Base-by-base conservation (phyloP, 2,113 vertebrate species). In the Burhinus oedicnemus region DNA sequence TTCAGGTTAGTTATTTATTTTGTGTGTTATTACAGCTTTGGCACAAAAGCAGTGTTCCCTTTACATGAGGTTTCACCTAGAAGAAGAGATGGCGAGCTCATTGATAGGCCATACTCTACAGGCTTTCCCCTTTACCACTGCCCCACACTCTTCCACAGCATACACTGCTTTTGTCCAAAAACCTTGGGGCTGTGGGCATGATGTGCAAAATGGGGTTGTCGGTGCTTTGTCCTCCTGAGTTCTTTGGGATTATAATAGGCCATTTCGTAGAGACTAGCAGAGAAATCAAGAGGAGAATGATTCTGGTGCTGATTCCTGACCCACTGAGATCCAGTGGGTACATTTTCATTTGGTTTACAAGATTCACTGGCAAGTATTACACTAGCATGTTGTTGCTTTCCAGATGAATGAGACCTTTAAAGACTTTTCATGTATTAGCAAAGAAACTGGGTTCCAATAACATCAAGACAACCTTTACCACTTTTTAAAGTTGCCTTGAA, bases 181-280 rank as follows among this genome's bases (percentile, higher is more conserved):
- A 23, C 36, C 30, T 17, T 1, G 2, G 40, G 69, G 30, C 64
- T 80, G 11, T 54, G 42, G 54, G 13, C 6, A 18, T 0, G 0
- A 17, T 17, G 27, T 70, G 25, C 60, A 77, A 80, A 45, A 45
- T 5, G 29, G 4, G 2, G 7, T 15, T n/a, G 20, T 11, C 40
- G 14, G 2, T 21, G 34, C 30, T 60, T 77, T 54, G 18, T 77
- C 34, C 60, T 72, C 14, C 40, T 12, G 18, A 83, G 9, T 49
- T 70, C 51, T 79, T 22, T 21, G 29, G 45, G 19, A 14, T 45
- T 40, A 5, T 15, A 8, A 34, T 9, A 26, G 38, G 12, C 21
- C 14, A 2, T 40, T 90, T 40, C 20, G 11, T 18, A n/a, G 45
- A 68, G 60, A 58, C n/a, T 64, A 49, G 38, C 49, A 57, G 9